A percentile compares a stretch with the other conserved stretches of the same genome.
Evolutionary conservation across 53 echinoderm and acorn worm species (phyloP).

Genomic region (Actinopyga echinites): DNA sequence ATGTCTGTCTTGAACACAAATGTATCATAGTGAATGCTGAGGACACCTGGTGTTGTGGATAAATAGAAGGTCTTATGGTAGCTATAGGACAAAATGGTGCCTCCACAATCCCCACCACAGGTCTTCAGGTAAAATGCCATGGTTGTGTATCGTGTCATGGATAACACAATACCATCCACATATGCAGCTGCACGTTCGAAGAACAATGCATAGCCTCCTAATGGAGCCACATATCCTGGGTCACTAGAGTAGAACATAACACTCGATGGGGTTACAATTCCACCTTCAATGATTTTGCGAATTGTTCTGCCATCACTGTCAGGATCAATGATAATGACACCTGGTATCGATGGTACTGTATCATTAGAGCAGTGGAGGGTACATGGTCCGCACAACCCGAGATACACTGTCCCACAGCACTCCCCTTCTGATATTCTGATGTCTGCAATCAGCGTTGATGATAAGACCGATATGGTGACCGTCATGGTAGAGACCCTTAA

Average conservation of each 20-base stretch:
- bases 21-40: conserved; percentile 61
- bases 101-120: conserved; percentile 64
- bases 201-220: conserved; percentile 56
- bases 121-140: conserved; percentile 71
- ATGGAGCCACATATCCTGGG: conserved; percentile 24
- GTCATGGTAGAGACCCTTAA: not conserved
- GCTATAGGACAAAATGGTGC: conserved; percentile 74
- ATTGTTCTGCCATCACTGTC: conserved; percentile 39
- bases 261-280: not conserved
- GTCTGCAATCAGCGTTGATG: conserved; percentile 53
- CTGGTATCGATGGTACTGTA: not conserved
- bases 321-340: not conserved
- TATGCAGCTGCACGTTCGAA: conserved; percentile 9
- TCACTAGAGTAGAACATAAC: conserved; percentile 31
- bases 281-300: conserved; percentile 24
- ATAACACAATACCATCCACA: conserved; percentile 38
- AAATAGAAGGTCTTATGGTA: conserved; percentile 67
- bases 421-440: conserved; percentile 30
- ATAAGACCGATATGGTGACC: conserved; percentile 57
- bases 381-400: conserved; percentile 68
- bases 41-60: conserved; percentile 51
- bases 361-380: not conserved
- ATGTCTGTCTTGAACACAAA: conserved; percentile 68
- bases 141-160: conserved; percentile 41
- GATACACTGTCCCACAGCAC: conserved; percentile 47